Evolutionary conservation across 2,113 vertebrate species (phyloP).

Genomic region (Pelobates fuscus): DNA sequence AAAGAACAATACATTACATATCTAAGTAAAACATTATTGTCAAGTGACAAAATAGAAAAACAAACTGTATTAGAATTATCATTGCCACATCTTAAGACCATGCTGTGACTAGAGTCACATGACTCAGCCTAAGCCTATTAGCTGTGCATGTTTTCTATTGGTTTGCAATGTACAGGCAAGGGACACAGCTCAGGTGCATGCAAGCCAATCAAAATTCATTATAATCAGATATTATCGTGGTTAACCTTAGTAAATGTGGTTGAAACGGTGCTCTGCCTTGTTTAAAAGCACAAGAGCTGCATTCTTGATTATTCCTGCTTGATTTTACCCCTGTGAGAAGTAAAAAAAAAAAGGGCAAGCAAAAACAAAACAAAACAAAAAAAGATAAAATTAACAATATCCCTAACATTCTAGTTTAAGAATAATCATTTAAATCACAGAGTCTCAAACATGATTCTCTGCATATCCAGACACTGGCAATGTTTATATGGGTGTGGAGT

Average conservation of each 20-base stretch:
- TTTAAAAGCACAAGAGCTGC: constrained; percentile 72
- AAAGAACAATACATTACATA: constrained; percentile 49
- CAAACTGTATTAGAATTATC: constrained; percentile 49
- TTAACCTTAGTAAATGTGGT: constrained; percentile 73
- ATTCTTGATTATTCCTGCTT: constrained; percentile 68
- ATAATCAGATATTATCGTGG: constrained; percentile 63
- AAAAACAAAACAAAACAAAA: constrained; percentile 50
- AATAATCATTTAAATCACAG: background rate
- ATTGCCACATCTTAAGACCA: constrained; percentile 52
- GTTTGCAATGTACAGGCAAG: constrained; percentile 65
- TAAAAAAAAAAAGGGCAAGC: constrained; percentile 69
- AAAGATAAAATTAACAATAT: constrained; percentile 42
- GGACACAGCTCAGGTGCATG: constrained; percentile 70
- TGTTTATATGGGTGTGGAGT: too few species aligned
- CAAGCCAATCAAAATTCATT: constrained; percentile 64
- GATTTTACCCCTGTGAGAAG: constrained; percentile 77
- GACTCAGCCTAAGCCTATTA: constrained; percentile 55
- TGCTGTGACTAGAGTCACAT: constrained; percentile 61
- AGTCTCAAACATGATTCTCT: background rate
- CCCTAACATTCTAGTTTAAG: constrained; percentile 15
- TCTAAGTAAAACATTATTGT: constrained; percentile 47
- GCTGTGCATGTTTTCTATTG: constrained; percentile 55
- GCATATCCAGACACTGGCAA: too few species aligned
- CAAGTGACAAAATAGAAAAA: constrained; percentile 52
- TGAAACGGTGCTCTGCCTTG: constrained; percentile 72